Conservation (phyloP, 2,113 vertebrate genomes). For the Callipepla squamata region DNA sequence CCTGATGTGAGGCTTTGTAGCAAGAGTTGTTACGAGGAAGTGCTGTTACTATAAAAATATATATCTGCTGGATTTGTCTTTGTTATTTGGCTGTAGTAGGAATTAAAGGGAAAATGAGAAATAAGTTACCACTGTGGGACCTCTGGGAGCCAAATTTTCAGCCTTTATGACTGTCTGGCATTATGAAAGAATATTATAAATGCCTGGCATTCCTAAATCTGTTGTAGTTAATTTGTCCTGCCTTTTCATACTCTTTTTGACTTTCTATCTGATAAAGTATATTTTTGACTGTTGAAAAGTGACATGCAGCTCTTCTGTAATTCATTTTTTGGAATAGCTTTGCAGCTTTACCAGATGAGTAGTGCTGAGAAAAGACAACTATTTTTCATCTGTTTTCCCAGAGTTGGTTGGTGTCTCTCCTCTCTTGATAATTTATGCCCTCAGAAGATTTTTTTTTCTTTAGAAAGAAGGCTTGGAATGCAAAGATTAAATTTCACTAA, state of each 20-base stretch:
- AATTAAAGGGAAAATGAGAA: neutral
- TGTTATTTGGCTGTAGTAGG: neutral
- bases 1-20: neutral
- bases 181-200: neutral
- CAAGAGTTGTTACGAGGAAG: neutral
- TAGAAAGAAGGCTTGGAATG: neutral
- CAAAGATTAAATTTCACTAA: slow-evolving; percentile 18
- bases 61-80: neutral
- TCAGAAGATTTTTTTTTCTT: neutral
- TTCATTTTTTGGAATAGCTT: neutral
- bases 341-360: neutral
- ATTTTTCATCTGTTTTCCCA: neutral
- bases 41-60: neutral
- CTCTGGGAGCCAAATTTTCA: neutral
- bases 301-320: neutral
- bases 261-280: neutral
- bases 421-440: neutral
- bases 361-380: neutral
- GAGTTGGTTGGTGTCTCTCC: neutral
- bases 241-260: neutral
- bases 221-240: neutral
- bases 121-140: neutral
- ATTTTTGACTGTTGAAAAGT: neutral
- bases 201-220: neutral
- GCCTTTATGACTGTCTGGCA: neutral